Evolutionary conservation across 1,140 invertebrate species (phyloP), one percentile per base, ranked within the genome.

Genomic region (Delia radicum): DNA sequence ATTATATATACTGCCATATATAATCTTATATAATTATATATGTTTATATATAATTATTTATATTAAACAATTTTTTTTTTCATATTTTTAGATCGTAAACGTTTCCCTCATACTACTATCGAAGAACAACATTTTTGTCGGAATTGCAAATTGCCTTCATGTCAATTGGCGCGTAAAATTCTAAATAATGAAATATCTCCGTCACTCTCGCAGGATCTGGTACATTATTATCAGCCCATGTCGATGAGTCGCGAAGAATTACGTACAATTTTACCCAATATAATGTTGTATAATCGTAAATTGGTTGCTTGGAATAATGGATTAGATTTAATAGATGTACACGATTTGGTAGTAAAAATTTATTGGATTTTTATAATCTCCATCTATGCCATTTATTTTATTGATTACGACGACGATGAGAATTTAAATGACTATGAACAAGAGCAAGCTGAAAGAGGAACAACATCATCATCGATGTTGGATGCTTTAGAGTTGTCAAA

Each of bases 311-410:
- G 78, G 69, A 81, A 81, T 61, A 79, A 82, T 48, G 83, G 82
- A 55, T 74, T 85, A 69, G 82, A 82, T 69, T 80, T 83, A 69
- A 79, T 82, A 18, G 77, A 81, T 42, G 82, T 82, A 21, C 84
- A 85, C 69, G 81, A 85, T 69, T 81, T 85, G 48, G 81, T 85
- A n/a, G 82, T 85, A 28, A 85, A 85, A 80, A 85, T 81, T 71
- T 85, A 85, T 42, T 85, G 83, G 83, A 85, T 84, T 18, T 85
- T 85, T 76, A 81, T 83, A 18, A 77, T 85, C 2, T 85, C 83
- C 74, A 80, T 85, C 61, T 85, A 85, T 78, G 83, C 83, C 63
- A 84, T 80, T 71, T 85, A 85, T 77, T 85, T 85, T 75, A 81
- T 83, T 29, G 82, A 85, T 55, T 83, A 80, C 72, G 82, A 82